phyloP scores from a whole-genome alignment of 2,888 invertebrate species.

The Asteroscopus sphinx region DNA sequence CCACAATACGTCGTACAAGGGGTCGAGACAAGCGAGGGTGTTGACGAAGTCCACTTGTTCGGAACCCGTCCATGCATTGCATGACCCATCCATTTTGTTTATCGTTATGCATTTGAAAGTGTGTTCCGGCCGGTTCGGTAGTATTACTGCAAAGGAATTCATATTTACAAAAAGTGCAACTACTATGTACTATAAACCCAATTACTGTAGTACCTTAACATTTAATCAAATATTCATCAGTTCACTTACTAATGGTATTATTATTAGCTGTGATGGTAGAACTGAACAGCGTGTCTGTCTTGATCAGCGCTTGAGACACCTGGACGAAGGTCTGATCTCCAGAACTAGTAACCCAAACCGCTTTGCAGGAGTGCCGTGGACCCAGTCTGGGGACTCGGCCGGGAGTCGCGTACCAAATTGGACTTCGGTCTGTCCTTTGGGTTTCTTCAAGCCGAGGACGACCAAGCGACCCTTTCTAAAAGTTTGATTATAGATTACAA shows the following conservation, averaged over 20 bases:
- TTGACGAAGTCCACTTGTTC: slow-evolving; percentile 96
- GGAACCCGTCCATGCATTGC: slow-evolving; percentile 94
- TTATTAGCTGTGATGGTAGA: slow-evolving; percentile 97
- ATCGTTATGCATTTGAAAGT: slow-evolving; percentile 97
- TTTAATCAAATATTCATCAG: not conserved
- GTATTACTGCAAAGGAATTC: slow-evolving; percentile 90
- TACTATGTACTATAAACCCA: no score
- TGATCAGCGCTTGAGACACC: slow-evolving; percentile 97
- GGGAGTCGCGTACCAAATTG: slow-evolving; percentile 93
- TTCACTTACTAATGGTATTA: slow-evolving; percentile 93
- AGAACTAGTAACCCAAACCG: slow-evolving; percentile 98
- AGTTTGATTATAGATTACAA: no score
- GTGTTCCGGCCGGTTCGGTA: slow-evolving; percentile 95
- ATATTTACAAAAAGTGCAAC: not conserved
- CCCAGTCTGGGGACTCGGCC: slow-evolving; percentile 95
- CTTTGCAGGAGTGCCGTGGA: slow-evolving; percentile 95
- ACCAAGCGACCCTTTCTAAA: slow-evolving; percentile 90
- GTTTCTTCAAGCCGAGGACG: slow-evolving; percentile 83
- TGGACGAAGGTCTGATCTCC: slow-evolving; percentile 98
- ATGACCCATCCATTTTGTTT: slow-evolving; percentile 96
- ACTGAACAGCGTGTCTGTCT: slow-evolving; percentile 95
- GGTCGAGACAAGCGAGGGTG: slow-evolving; percentile 95
- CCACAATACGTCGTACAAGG: slow-evolving; percentile 98
- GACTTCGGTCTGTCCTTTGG: slow-evolving; percentile 80
- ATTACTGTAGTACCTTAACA: no score